Conservation (phyloP, 2,113 vertebrate species). For the Eubucco bourcierii region DNA sequence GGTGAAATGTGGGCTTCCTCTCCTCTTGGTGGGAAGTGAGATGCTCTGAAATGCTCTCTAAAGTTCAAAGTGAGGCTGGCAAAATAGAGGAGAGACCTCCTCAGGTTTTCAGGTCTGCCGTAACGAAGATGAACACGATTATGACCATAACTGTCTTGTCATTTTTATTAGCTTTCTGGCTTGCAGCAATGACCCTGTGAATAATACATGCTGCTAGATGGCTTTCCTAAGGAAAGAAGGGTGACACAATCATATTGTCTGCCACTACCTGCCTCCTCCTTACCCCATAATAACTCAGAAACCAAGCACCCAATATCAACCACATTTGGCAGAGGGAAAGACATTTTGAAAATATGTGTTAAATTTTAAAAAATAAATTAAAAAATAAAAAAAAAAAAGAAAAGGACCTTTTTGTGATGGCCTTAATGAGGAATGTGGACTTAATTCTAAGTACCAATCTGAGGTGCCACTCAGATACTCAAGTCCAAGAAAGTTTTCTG, state of each 20-base stretch:
- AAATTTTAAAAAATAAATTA: neutral
- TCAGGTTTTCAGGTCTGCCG: slow-evolving; percentile 9
- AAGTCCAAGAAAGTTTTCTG: neutral
- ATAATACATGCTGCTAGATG: slow-evolving; percentile 60
- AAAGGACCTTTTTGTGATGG: neutral
- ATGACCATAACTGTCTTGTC: slow-evolving; percentile 20
- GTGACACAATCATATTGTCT: slow-evolving; percentile 35
- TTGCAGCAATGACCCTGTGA: slow-evolving; percentile 30
- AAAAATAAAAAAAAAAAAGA: neutral
- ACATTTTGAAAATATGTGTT: neutral
- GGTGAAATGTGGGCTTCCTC: neutral
- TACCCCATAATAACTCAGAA: slow-evolving; percentile 14
- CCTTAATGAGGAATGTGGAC: neutral
- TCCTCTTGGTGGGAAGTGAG: neutral
- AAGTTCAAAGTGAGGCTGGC: neutral
- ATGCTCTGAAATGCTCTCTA: neutral
- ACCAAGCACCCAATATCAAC: neutral
- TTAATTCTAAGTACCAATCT: neutral
- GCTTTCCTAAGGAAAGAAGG: slow-evolving; percentile 47
- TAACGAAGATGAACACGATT: neutral
- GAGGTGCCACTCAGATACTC: neutral
- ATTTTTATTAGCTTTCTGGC: slow-evolving; percentile 47
- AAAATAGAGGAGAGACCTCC: slow-evolving; percentile 5
- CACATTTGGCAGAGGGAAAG: neutral
- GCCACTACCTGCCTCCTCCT: neutral